Evolutionary conservation across 2,797 vertebrate species (phyloP).

Genomic region (Catharus ustulatus): DNA sequence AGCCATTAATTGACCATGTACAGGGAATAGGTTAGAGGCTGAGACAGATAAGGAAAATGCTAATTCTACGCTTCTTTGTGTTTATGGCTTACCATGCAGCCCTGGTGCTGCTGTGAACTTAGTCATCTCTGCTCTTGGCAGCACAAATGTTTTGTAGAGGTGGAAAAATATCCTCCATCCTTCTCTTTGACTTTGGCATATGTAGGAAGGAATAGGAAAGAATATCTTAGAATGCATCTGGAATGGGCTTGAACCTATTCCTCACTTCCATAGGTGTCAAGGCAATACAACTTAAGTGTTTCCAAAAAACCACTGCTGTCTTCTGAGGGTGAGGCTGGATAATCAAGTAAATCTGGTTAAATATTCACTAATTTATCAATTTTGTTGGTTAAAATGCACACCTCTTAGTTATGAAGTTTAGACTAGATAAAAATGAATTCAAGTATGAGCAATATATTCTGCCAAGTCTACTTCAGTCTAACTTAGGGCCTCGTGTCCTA

Average conservation of each 20-base stretch:
- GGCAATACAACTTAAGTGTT: background rate
- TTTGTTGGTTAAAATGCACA: background rate
- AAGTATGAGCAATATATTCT: background rate
- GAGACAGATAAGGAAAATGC: background rate
- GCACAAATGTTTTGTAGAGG: background rate
- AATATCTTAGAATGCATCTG: background rate
- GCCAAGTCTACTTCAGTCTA: background rate
- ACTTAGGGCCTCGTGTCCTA: background rate
- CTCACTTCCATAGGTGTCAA: background rate
- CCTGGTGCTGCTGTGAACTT: background rate
- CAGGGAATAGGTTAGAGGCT: background rate
- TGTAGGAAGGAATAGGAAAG: background rate
- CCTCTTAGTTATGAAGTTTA: background rate
- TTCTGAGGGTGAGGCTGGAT: background rate
- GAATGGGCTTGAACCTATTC: background rate
- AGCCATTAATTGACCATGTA: background rate
- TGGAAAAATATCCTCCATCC: background rate
- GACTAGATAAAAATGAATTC: background rate
- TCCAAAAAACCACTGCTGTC: background rate
- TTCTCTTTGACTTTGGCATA: background rate
- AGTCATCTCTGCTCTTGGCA: background rate
- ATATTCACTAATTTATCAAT: background rate
- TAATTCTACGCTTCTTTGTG: background rate
- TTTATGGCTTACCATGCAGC: background rate
- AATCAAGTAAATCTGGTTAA: background rate